Base-by-base conservation (phyloP, 1,140 invertebrate species). In the Druon quercuslanigerum region DNA sequence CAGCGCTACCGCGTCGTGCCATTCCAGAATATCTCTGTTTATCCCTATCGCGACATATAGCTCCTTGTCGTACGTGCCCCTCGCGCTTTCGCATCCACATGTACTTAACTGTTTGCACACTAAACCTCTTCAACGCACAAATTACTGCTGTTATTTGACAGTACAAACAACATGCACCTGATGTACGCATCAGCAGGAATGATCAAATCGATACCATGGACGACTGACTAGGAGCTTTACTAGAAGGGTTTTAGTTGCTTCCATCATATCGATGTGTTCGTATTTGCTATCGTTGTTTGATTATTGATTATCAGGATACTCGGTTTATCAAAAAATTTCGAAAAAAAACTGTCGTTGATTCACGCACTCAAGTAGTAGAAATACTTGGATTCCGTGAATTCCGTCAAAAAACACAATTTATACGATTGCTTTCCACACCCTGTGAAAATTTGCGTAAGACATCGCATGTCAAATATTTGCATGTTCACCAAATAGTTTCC, bases 1-100 rank as follows among this genome's bases (percentile, higher is more conserved):
- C 0, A 46, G 40, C 7, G 7, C 40, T 9, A 46, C 13, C 13
- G 11, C 33, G 5, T 66, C n/a, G 25, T n/a, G 25, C 25, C 0
- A 33, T 66, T 66, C 20, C 12, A 66, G 33, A 66, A 25, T 66
- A 66, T 66, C 57, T 66, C 57, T 66, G 57, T 66, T 66, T 66
- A 66, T 66, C 20, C 12, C 13, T 66, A 33, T 20, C 57, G 19
- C 33, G 57, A 13, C 12, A 66, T 25, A 25, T 66, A 16, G 25
- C 40, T 66, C 57, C 3, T 17, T 19, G n/a, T 56, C 52, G 57
- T 33, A 66, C 57, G 57, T 66, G 57, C 33, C 25, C 57, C 40
- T 33, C 33, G 57, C 16, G 57, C 25, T 66, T 66, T 66, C 20
- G 25, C 57, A 14, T 20, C 25, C 33, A 66, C 25, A 66, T 33